Conservation (phyloP, 2,797 vertebrate species). For the Crocidura indochinensis region DNA sequence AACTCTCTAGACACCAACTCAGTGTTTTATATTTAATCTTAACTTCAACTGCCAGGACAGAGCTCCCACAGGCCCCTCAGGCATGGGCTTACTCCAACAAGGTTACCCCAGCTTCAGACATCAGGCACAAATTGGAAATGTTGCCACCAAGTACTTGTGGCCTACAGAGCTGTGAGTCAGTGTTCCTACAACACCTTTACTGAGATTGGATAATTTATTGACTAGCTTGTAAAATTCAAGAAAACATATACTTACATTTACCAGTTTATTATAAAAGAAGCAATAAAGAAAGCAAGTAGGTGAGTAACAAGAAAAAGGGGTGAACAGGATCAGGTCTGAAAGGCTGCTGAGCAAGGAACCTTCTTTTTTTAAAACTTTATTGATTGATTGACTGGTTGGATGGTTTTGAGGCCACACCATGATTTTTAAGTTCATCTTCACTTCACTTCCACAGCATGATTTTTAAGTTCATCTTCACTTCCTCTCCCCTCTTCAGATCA, state of each 20-base stretch:
- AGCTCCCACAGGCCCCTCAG: background rate
- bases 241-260: slow-evolving; percentile 27
- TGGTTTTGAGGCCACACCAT: no score
- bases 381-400: no score
- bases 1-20: background rate
- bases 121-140: background rate
- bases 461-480: no score
- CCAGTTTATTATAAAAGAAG: background rate
- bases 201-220: slow-evolving; percentile 13
- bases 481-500: background rate
- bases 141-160: background rate
- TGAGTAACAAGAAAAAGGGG: background rate
- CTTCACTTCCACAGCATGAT: no score
- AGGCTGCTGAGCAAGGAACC: background rate
- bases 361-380: no score
- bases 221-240: background rate
- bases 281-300: background rate
- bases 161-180: background rate
- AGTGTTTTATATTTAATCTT: background rate
- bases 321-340: background rate
- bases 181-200: background rate
- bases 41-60: background rate
- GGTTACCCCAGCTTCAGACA: background rate
- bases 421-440: background rate
- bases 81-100: background rate